Base-by-base conservation (phyloP, 2,797 vertebrate genomes). In the Lindbergichthys nudifrons region DNA sequence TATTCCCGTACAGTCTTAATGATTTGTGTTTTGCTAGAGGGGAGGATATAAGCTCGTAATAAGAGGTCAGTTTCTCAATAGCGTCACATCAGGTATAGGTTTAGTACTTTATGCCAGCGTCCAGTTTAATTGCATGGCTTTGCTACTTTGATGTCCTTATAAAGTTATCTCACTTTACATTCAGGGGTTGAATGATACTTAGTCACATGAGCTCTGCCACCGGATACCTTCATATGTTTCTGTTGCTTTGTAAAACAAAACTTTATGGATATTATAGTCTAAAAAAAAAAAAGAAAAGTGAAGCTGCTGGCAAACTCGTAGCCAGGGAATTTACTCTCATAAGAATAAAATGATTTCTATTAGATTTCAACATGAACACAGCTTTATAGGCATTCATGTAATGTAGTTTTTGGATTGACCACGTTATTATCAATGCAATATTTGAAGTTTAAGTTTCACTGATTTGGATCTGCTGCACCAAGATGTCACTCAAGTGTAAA, bases 51-150 rank as follows among this genome's bases (percentile, higher is more conserved):
- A 77, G 46, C 61, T 81, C 58, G 30, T 74, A 59, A 54, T 69
- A 23, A 67, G 74, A 47, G 32, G 63, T 54, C 30, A 41, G 81
- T 92, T 95, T 96, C 93, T 92, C 88, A 89, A 91, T 81, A 77
- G 87, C 94, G 6, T 36, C 32, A 36, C 8, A 9, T 36, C 32
- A 36, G 32, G 32, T 36, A 36, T 36, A 36, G 32, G 32, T 36
- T 36, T 36, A 9, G 32, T 36, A 32, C 67, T 60, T 64, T 23
- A 65, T 59, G 58, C 68, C 53, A 43, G 0, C 65, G 26, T 72
- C 30, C 2, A n/a, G 63, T 78, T 76, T 74, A 74, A 71, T 69
- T 46, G 47, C 66, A 19, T 42, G 39, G n/a, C 21, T 66, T 65
- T 79, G 52, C 48, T 47, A 57, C 78, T 75, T 82, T 82, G 57